phyloP scores from a whole-genome alignment of 2,113 vertebrate species.

The Mesoclemmys tuberculata region DNA sequence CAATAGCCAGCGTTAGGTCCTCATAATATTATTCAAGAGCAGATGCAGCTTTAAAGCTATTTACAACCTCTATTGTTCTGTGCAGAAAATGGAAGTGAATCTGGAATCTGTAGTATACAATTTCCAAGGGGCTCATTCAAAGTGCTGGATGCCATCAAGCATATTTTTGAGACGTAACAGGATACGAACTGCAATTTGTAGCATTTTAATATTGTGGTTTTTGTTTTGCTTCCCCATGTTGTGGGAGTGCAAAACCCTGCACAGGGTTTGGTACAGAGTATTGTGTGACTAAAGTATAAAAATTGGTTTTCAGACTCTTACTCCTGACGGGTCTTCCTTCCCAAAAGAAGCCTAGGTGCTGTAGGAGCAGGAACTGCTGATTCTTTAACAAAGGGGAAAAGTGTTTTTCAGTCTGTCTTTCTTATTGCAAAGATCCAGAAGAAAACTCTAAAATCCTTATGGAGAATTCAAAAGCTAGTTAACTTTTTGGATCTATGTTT shows the following conservation, averaged over 20 bases:
- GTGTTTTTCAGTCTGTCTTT: background rate
- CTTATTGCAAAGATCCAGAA: too few relatives aligned
- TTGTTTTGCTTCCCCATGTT: background rate
- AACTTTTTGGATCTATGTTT: too few relatives aligned
- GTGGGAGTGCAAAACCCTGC: background rate
- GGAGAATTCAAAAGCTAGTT: too few relatives aligned
- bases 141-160: background rate
- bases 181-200: background rate
- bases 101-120: background rate
- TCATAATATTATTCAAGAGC: conserved; percentile 32
- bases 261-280: background rate
- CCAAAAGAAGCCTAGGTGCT: background rate
- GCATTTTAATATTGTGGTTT: background rate
- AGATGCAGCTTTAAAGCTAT: background rate
- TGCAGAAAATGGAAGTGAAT: background rate
- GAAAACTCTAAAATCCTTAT: too few relatives aligned
- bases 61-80: background rate
- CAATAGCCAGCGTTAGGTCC: background rate
- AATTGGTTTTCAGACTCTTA: conserved; percentile 6
- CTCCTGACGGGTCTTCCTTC: background rate
- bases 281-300: background rate
- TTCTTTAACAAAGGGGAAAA: background rate
- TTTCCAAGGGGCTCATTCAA: background rate
- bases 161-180: background rate
- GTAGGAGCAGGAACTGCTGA: background rate